phyloP scores from a whole-genome alignment of 2,888 invertebrate species.

The Hirtodrosophila cameraria region DNA sequence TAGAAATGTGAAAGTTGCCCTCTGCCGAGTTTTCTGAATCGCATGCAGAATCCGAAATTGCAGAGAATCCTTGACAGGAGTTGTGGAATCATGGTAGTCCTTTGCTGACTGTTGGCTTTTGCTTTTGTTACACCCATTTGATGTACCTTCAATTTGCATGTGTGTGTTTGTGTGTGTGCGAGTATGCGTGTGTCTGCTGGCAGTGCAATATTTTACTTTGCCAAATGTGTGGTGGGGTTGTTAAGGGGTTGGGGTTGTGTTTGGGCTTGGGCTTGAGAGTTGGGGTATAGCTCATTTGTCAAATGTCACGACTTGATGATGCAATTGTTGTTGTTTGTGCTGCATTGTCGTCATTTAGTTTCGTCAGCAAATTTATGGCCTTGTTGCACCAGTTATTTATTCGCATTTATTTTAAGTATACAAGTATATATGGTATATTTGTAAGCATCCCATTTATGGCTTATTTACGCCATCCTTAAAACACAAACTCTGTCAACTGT shows the following conservation, averaged over 20 bases:
- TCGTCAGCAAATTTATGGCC: slow-evolving; percentile 70
- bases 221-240: slow-evolving; percentile 48
- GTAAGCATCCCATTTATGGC: slow-evolving; percentile 56
- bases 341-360: slow-evolving; percentile 70
- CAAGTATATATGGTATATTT: background rate
- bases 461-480: slow-evolving; percentile 63
- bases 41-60: slow-evolving; percentile 35
- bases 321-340: slow-evolving; percentile 69
- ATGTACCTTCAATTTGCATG: slow-evolving; percentile 71
- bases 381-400: slow-evolving; percentile 53
- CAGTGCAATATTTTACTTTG: slow-evolving; percentile 72
- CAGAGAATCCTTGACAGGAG: slow-evolving; percentile 5
- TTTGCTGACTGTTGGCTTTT: slow-evolving; percentile 61
- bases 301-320: slow-evolving; percentile 81
- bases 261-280: too few species aligned
- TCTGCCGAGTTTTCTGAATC: slow-evolving; percentile 48
- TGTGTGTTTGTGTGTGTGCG: slow-evolving; percentile 17
- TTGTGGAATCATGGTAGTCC: slow-evolving; percentile 8
- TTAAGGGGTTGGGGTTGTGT: background rate
- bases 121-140: slow-evolving; percentile 72
- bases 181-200: slow-evolving; percentile 38
- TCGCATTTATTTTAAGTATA: slow-evolving; percentile 44
- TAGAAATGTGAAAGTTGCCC: background rate
- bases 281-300: slow-evolving; percentile 74
- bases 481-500: slow-evolving; percentile 73